Conservation (phyloP, 2,113 vertebrate species). For the Pluvianellus socialis region DNA sequence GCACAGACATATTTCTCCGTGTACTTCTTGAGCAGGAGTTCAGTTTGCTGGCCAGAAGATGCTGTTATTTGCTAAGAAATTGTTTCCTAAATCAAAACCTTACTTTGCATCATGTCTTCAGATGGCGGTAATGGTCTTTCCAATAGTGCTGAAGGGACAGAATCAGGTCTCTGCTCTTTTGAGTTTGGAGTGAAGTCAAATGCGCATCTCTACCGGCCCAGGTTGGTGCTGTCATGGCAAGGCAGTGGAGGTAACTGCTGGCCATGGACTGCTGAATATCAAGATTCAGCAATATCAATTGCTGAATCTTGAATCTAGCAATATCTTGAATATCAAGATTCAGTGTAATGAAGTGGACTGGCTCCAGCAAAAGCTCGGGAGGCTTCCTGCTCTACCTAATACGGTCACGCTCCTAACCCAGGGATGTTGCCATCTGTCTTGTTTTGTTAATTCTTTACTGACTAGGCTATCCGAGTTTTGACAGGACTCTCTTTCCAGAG, state of each 20-base stretch:
- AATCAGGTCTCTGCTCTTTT: neutral
- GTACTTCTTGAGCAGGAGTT: neutral
- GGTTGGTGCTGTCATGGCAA: neutral
- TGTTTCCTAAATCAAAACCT: neutral
- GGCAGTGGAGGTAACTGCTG: neutral
- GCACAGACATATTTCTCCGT: rapidly evolving
- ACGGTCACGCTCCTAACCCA: neutral
- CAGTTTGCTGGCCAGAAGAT: neutral
- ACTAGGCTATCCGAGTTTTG: neutral
- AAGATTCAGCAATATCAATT: neutral
- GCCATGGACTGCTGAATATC: neutral
- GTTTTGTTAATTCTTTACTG: neutral
- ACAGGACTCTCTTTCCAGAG: neutral
- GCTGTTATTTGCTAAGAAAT: neutral
- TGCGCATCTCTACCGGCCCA: neutral
- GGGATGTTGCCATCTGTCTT: neutral
- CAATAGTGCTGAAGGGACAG: neutral
- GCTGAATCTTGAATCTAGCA: no score
- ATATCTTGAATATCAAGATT: neutral
- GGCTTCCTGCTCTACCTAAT: neutral
- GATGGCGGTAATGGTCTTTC: neutral
- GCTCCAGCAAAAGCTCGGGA: neutral
- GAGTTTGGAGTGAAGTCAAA: neutral
- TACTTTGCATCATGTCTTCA: neutral
- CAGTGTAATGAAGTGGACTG: neutral